Evolutionary conservation across 1,140 invertebrate species (phyloP), one percentile per base, ranked within the genome.

Genomic region (Hypsibius dujardini): DNA sequence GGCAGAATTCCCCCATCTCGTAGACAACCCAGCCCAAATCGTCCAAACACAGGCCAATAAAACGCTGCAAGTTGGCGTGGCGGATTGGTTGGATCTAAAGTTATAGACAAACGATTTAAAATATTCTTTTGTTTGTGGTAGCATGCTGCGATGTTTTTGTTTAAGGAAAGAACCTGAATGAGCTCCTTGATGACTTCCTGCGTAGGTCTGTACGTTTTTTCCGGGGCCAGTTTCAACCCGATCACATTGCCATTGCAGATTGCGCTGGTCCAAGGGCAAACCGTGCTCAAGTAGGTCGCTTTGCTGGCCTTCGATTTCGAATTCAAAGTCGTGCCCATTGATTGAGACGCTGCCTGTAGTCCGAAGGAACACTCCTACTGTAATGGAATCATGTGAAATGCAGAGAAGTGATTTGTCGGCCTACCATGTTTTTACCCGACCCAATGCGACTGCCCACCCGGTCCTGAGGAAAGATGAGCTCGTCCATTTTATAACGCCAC

Each of bases 1-100:
- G 87, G 75, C 89, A 90, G 74, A 90, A 90, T 77, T 90, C 89
- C 50, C 7, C 50, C 50, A 56, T 56, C 7, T 7, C n/a, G 50
- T 56, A 56, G 7, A 56, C 50, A 7, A 56, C 50, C 50, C 50
- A 56, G 50, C n/a, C n/a, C 7, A 56, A 7, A 7, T 56, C 50
- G 50, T 56, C 50, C 50, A 56, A 56, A n/a, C 50, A 56, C n/a
- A 56, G n/a, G 50, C 50, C 50, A n/a, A 56, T 56, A 56, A 56
- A 56, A 7, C 50, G 50, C n/a, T 56, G 50, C n/a, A 56, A 56
- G 50, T 56, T 56, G 7, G 50, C 7, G n/a, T 56, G 7, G 7
- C 50, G 50, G 50, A 56, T 56, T n/a, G 50, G 50, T n/a, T 56
- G 50, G 7, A 56, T n/a, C 50, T n/a, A n/a, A n/a, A n/a, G n/a